Conservation (phyloP, 2,113 vertebrate species). For the Cricetomys ansorgei region DNA sequence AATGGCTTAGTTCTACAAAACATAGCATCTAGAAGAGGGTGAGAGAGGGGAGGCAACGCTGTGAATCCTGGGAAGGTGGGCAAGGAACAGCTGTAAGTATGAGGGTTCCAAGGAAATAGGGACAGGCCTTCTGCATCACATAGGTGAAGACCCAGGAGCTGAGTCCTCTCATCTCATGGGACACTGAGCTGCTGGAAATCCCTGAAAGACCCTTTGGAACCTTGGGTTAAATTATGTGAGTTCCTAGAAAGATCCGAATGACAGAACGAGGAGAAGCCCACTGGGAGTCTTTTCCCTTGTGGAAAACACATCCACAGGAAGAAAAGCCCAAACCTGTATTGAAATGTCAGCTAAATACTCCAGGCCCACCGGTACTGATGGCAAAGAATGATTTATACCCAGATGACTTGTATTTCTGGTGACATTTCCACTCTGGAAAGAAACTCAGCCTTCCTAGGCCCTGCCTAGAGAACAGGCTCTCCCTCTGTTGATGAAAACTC, state of each 20-base stretch:
- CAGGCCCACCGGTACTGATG: background rate
- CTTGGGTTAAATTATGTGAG: background rate
- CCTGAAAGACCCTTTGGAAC: background rate
- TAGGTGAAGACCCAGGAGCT: background rate
- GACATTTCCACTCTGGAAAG: conserved; percentile 39
- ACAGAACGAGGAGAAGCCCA: background rate
- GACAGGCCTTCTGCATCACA: background rate
- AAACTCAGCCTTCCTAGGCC: background rate
- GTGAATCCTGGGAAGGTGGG: background rate
- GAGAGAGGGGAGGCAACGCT: background rate
- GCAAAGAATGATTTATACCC: background rate
- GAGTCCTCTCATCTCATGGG: background rate
- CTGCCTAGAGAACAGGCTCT: conserved; percentile 39
- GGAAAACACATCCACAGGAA: background rate
- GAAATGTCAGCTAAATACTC: conserved; percentile 29
- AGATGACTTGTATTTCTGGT: background rate
- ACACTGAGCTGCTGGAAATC: background rate
- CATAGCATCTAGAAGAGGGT: background rate
- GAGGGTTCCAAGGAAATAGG: rapidly evolving
- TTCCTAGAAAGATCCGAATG: background rate
- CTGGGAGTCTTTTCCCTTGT: background rate
- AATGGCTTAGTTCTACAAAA: background rate
- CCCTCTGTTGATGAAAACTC: conserved; percentile 53
- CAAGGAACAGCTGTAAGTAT: background rate
- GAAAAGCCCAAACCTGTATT: background rate